Evolutionary conservation across 2,113 vertebrate species (phyloP).

Genomic region (Nansenia antarctica): DNA sequence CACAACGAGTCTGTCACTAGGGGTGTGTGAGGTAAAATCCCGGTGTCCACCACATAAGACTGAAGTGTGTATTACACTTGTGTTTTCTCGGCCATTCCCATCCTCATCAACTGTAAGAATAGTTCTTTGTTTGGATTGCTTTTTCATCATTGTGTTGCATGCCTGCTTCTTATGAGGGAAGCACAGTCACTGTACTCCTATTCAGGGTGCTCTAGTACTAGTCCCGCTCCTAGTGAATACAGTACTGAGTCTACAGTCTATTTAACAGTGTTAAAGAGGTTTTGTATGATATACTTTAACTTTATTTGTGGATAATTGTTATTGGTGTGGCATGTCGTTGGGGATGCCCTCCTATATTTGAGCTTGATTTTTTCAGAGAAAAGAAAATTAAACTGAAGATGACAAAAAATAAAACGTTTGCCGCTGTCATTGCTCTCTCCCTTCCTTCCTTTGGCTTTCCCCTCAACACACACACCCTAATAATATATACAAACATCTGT

Average conservation of each 20-base stretch:
- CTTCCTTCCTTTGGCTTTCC: not conserved
- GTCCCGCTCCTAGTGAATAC: conserved; percentile 84
- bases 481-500: not conserved
- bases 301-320: conserved; percentile 91
- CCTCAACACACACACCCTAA: not conserved
- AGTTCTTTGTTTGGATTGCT: conserved; percentile 17
- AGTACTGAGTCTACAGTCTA: conserved; percentile 59
- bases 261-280: conserved; percentile 95
- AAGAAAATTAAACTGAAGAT: conserved; percentile 62
- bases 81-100: conserved; percentile 44
- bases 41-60: not conserved
- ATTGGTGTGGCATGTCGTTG: conserved; percentile 88
- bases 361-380: conserved; percentile 74
- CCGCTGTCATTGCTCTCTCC: not conserved
- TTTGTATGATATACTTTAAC: conserved; percentile 86
- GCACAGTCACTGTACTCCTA: conserved; percentile 77
- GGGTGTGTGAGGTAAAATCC: not conserved
- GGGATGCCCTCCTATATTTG: conserved; percentile 80
- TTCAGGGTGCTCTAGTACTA: conserved; percentile 80
- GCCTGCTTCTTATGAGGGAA: conserved; percentile 48
- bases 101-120: conserved; percentile 29
- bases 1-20: not conserved
- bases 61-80: not conserved
- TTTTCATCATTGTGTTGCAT: conserved; percentile 53
- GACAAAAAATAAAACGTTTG: conserved; percentile 32